These are phyloP conservation scores for Melanotus villosus DNA, from an alignment of 2,888 invertebrate species.

Conservation along the genomic window DNA sequence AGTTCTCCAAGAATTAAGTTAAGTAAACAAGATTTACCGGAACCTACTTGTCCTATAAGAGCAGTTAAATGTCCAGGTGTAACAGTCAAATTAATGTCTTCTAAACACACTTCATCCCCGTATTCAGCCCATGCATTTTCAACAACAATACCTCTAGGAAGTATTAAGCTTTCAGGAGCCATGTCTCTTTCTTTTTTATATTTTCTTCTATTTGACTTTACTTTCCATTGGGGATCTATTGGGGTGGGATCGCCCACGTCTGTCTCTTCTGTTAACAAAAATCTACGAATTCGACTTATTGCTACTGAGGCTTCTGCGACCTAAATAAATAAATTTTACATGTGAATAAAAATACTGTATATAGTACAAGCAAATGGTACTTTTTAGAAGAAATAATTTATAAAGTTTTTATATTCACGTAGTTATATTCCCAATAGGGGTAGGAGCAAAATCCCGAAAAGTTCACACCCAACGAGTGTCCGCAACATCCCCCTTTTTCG, in stretches of 20 bases:
- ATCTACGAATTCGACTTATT: slow-evolving; percentile 63
- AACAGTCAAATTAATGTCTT: slow-evolving; percentile 68
- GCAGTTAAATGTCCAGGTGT: slow-evolving; percentile 68
- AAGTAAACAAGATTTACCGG: slow-evolving; percentile 73
- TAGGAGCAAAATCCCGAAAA: too few species aligned
- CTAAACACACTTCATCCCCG: slow-evolving; percentile 64
- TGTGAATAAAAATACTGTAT: neutral
- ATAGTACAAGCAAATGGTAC: neutral
- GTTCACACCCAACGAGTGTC: too few species aligned
- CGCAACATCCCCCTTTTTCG: too few species aligned
- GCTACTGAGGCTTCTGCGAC: slow-evolving; percentile 74
- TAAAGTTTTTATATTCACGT: too few species aligned
- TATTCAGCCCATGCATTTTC: slow-evolving; percentile 53
- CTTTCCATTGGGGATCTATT: slow-evolving; percentile 55
- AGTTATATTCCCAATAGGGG: too few species aligned
- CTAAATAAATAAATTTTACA: slow-evolving; percentile 51
- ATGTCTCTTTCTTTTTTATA: slow-evolving; percentile 15
- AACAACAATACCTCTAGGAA: slow-evolving; percentile 48
- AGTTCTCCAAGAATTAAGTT: slow-evolving; percentile 68
- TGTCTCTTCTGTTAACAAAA: slow-evolving; percentile 59
- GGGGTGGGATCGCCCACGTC: slow-evolving; percentile 60
- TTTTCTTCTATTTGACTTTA: slow-evolving; percentile 29
- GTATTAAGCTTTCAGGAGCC: slow-evolving; percentile 30
- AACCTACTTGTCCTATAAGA: slow-evolving; percentile 78
- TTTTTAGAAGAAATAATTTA: too few species aligned